Evolutionary conservation across 2,888 invertebrate genomes (phyloP), one percentile per base, ranked within the genome.

Genomic region (Drosophila falleni): DNA sequence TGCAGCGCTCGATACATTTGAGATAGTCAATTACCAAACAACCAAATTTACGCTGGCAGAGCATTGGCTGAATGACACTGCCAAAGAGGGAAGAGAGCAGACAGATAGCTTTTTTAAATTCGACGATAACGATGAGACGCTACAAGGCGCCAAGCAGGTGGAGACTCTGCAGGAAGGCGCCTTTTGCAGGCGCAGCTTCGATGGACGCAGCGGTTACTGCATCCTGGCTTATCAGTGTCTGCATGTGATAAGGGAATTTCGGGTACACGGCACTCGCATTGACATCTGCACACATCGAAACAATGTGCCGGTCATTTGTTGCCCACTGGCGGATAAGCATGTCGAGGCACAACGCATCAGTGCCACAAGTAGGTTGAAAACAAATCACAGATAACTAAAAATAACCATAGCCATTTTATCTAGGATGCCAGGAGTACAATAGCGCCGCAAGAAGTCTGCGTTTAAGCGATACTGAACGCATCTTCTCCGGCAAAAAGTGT

Each of bases 361-460:
- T 71, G 92, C 89, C 23, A 78, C 75, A 66, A 92, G 92, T 92
- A 68, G 69, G 85, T 60, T 8, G 0, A 31, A 1, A 1, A 9
- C 1, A 41, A 10, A 0, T 6, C 3, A 8, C n/a, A 1, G 15
- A 5, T 2, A 16, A 3, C 1, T 5, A 3, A 29, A 8, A 8
- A 29, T 29, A 29, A 5, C 0, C 15, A 33, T 51, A 3, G 1
- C 0, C 0, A 9, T n/a, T 26, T 19, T 2, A n/a, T 33, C 2
- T 41, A 94, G 94, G 94, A 92, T 94, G 94, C 74, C 91, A 92
- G 51, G 94, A 94, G 83, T 94, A 94, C 80, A 92, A 93, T 63
- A 91, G 91, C 59, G 72, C 87, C 6, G 81, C 93, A 3, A 90
- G 56, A 35, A 79, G 77, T 1, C 73, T 91, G 2, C 76, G 85